phyloP scores from a whole-genome alignment of 2,113 vertebrate genomes.

The Abramis brama region DNA sequence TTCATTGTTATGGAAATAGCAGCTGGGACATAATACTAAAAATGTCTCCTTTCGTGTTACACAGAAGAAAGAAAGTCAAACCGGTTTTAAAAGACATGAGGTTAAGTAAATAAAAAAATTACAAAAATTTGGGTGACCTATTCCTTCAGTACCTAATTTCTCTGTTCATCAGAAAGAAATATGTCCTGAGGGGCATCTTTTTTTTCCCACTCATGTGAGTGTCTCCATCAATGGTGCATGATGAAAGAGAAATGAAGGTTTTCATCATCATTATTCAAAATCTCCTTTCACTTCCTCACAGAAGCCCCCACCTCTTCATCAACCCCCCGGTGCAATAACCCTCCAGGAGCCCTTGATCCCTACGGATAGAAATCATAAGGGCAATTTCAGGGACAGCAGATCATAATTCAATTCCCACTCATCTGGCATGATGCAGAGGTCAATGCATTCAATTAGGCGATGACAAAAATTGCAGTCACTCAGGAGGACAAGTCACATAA shows the following conservation, averaged over 20 bases:
- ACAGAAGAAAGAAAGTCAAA: background rate
- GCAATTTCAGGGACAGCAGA: conserved; percentile 37
- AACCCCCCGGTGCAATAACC: background rate
- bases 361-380: conserved; percentile 35
- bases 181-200: background rate
- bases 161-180: conserved; percentile 20
- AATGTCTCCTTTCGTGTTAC: background rate
- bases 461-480: background rate
- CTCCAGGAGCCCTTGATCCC: conserved; percentile 30
- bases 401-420: conserved; percentile 41
- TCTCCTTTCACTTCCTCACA: background rate
- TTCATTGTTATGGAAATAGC: background rate
- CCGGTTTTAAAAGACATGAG: background rate
- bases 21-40: background rate
- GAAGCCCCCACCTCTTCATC: background rate
- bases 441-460: conserved; percentile 31
- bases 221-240: background rate
- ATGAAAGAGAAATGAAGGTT: conserved; percentile 36
- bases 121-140: background rate
- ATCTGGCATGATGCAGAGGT: conserved; percentile 29
- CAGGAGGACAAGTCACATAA: background rate
- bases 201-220: too few species aligned
- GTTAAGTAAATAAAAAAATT: background rate
- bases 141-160: background rate
- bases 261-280: conserved; percentile 32